These are phyloP conservation scores for Pammene aurita DNA, from an alignment of 2,888 invertebrate species.

Conservation along the genomic window DNA sequence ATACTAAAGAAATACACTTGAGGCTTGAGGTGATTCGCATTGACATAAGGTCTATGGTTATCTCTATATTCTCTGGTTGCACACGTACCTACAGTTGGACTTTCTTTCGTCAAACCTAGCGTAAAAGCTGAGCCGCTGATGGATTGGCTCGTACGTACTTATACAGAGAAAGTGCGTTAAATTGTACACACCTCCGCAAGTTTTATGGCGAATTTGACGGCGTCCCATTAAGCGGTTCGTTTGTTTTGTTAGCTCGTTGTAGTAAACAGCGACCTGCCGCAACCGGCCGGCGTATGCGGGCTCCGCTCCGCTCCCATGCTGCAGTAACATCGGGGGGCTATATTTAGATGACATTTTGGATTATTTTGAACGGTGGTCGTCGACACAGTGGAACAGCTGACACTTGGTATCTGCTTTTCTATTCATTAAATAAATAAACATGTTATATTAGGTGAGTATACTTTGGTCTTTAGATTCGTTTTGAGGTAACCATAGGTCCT, in stretches of 20 bases:
- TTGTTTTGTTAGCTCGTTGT: conserved; percentile 25
- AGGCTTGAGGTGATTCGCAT: no score
- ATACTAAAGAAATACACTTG: no score
- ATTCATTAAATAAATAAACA: not conserved
- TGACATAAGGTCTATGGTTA: not conserved
- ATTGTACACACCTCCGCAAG: conserved; percentile 18
- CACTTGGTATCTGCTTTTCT: not conserved
- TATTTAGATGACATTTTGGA: conserved; percentile 55
- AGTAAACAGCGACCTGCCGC: conserved; percentile 20
- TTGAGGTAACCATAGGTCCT: no score
- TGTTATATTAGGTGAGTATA: not conserved
- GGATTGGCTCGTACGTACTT: conserved; percentile 12
- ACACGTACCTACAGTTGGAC: not conserved
- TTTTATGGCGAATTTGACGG: conserved; percentile 26
- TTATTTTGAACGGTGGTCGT: conserved; percentile 49
- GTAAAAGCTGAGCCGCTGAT: conserved; percentile 12
- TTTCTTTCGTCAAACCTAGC: conserved; percentile 9
- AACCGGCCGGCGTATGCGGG: conserved; percentile 7
- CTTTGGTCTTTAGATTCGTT: no score
- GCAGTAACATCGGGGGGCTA: conserved; percentile 46
- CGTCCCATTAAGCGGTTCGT: conserved; percentile 16
- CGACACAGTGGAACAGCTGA: conserved; percentile 39
- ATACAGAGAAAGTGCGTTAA: conserved; percentile 29
- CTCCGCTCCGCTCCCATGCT: conserved; percentile 29
- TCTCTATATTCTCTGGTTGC: not conserved